Percentiles rank a stretch among this genome's conserved stretches.
Conservation (phyloP, 35 echinoderm and acorn worm genomes). For the Eucidaris tribuloides region DNA sequence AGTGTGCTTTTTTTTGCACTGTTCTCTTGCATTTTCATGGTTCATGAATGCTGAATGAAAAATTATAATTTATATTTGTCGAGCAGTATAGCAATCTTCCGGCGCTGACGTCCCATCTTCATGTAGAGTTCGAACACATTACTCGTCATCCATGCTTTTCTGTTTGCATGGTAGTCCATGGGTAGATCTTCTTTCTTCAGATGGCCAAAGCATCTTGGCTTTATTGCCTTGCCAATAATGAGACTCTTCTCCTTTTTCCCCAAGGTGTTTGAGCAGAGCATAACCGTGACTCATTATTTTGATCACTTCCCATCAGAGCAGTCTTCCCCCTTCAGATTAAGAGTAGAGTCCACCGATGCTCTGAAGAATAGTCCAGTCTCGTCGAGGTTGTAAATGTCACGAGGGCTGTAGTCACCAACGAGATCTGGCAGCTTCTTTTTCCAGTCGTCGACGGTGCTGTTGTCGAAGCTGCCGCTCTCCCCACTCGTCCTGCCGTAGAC, state of each 20-base stretch:
- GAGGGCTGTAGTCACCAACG: background rate
- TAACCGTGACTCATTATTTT: conserved; percentile 5
- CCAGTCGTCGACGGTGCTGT: conserved; percentile 6
- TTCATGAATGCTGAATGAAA: too few relatives aligned
- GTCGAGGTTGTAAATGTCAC: conserved; percentile 28
- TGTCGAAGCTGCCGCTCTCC: background rate
- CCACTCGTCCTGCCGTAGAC: background rate
- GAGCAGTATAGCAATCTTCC: too few relatives aligned
- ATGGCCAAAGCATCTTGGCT: conserved; percentile 13
- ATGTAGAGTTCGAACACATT: too few relatives aligned
- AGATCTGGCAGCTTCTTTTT: conserved; percentile 6
- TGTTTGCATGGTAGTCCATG: too few relatives aligned
- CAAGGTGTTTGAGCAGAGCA: conserved; percentile 3
- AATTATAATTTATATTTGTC: too few relatives aligned
- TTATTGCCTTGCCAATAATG: background rate
- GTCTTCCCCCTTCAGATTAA: background rate
- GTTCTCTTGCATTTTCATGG: too few relatives aligned
- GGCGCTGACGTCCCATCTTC: too few relatives aligned
- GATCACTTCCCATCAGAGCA: background rate
- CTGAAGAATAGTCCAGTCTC: conserved; percentile 29
- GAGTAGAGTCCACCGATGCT: background rate
- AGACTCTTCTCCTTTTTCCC: conserved; percentile 17
- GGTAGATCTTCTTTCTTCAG: too few relatives aligned
- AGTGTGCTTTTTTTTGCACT: too few relatives aligned
- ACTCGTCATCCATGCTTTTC: too few relatives aligned